These are phyloP conservation scores for Sminthurinus aureus DNA, from an alignment of 2,888 invertebrate genomes.

Conservation along the genomic window DNA sequence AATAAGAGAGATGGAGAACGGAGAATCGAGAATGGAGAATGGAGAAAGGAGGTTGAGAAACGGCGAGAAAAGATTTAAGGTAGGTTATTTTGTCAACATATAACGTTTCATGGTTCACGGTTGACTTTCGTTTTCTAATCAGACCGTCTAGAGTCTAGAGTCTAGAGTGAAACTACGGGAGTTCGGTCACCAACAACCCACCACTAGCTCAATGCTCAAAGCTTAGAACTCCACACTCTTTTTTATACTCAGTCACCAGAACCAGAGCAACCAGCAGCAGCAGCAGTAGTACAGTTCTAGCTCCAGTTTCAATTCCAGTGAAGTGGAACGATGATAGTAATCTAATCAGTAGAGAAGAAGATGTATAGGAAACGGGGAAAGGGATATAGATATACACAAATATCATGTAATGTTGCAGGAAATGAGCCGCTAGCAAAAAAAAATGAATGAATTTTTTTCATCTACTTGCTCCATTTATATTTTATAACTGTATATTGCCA, in stretches of 20 bases:
- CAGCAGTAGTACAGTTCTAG: no score
- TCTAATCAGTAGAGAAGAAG: background rate
- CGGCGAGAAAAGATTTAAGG: background rate
- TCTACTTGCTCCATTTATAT: background rate
- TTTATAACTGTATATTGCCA: background rate
- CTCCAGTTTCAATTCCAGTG: conserved; percentile 12
- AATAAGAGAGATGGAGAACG: background rate
- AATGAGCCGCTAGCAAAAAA: background rate
- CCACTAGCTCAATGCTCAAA: background rate
- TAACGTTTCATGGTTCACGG: conserved; percentile 1
- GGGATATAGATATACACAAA: background rate
- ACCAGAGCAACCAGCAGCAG: no score
- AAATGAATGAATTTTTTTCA: conserved; percentile 14
- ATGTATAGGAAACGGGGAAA: background rate
- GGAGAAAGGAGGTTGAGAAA: background rate
- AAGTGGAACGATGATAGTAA: conserved; percentile 12
- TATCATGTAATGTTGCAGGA: background rate
- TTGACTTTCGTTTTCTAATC: conserved; percentile 17
- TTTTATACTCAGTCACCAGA: no score
- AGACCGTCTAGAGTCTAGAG: background rate
- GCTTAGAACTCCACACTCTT: background rate
- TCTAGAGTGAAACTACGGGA: background rate
- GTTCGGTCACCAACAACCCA: background rate
- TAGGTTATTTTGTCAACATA: background rate
- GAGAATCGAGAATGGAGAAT: background rate